phyloP scores from a whole-genome alignment of 2,797 vertebrate species.

The Trachurus trachurus region DNA sequence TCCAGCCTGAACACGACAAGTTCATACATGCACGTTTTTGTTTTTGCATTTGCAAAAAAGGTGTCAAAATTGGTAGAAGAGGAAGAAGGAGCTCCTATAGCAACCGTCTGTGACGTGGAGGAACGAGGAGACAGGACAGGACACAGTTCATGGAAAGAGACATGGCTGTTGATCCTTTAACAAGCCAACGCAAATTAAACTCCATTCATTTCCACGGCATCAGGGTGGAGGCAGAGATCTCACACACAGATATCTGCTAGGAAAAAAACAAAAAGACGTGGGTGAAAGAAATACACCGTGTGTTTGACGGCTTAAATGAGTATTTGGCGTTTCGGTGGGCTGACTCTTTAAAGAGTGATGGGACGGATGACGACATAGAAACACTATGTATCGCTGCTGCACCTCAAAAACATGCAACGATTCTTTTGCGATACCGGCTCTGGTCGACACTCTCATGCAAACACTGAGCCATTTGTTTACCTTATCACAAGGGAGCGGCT shows the following conservation, averaged over 20 bases:
- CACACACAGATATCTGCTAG: not conserved
- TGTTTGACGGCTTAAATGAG: not conserved
- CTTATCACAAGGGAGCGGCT: constrained; percentile 48
- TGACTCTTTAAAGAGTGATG: not conserved
- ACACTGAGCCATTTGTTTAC: constrained; percentile 59
- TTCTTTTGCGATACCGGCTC: not conserved
- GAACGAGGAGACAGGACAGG: not conserved
- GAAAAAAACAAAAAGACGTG: not conserved
- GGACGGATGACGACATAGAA: not conserved
- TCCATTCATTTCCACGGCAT: not conserved
- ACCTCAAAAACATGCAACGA: constrained; percentile 4
- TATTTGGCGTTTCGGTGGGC: not conserved
- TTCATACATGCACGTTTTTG: not conserved
- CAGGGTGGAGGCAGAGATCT: not conserved
- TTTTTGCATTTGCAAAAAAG: too few species aligned
- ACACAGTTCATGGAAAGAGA: not conserved
- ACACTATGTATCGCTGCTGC: not conserved
- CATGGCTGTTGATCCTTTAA: not conserved
- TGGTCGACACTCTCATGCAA: constrained; percentile 24
- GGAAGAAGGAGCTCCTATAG: not conserved
- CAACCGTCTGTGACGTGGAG: not conserved
- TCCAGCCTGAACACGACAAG: constrained; percentile 18
- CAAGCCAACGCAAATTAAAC: not conserved
- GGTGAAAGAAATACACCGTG: not conserved
- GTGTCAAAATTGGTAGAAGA: not conserved